Conservation (phyloP, 1,140 invertebrate genomes). For the Telenomus remus region DNA sequence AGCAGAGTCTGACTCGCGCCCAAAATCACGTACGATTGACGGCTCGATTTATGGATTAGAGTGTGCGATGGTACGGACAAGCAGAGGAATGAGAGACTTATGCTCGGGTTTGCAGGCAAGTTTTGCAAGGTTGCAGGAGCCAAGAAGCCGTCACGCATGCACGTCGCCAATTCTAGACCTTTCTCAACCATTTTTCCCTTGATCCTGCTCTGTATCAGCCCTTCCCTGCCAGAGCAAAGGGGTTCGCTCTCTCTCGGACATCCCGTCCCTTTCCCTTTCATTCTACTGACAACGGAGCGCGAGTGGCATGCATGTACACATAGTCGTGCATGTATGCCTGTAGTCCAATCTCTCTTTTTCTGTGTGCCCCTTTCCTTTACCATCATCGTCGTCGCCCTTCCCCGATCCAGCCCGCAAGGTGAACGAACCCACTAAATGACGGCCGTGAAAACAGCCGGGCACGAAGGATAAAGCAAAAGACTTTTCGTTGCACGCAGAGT, state of each 20-base stretch:
- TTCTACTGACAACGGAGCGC: slow-evolving; percentile 46
- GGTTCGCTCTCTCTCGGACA: slow-evolving; percentile 19
- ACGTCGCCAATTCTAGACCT: slow-evolving; percentile 72
- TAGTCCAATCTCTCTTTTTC: slow-evolving; percentile 59
- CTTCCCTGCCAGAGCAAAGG: slow-evolving; percentile 24
- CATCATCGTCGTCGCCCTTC: slow-evolving; percentile 47
- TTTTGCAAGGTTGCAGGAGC: slow-evolving; percentile 56
- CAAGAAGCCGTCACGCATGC: slow-evolving; percentile 66
- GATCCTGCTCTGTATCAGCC: slow-evolving; percentile 62
- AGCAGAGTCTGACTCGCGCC: slow-evolving; percentile 26
- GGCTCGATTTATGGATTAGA: slow-evolving; percentile 35
- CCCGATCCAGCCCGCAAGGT: slow-evolving; percentile 69
- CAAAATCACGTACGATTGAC: slow-evolving; percentile 42
- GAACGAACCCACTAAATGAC: slow-evolving; percentile 77
- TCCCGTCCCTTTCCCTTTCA: slow-evolving; percentile 52
- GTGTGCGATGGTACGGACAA: not conserved
- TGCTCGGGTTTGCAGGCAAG: slow-evolving; percentile 43
- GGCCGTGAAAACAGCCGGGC: slow-evolving; percentile 76
- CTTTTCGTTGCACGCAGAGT: slow-evolving; percentile 30
- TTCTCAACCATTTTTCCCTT: slow-evolving; percentile 73
- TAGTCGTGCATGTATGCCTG: slow-evolving; percentile 58
- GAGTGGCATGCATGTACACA: slow-evolving; percentile 11
- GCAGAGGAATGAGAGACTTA: slow-evolving; percentile 37
- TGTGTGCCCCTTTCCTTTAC: slow-evolving; percentile 22
- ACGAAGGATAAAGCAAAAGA: slow-evolving; percentile 67